Conservation (phyloP, 2,888 invertebrate species). For the Acronicta alni region DNA sequence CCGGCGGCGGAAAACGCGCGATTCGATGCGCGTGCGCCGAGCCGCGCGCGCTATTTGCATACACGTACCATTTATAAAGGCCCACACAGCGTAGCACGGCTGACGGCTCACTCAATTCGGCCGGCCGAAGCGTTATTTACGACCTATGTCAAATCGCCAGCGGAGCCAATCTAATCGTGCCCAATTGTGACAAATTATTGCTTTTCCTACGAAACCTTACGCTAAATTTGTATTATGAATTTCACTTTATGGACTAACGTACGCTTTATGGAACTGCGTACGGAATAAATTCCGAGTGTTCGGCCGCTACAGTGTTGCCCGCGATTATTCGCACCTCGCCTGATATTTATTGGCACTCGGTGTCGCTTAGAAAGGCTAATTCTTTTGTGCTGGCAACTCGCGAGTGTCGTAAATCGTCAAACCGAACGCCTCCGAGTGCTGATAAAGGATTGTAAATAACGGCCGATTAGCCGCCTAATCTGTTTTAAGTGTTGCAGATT, state of each 20-base stretch:
- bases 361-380: constrained; percentile 84
- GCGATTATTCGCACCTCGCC: constrained; percentile 80
- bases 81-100: constrained; percentile 58
- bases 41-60: constrained; percentile 80
- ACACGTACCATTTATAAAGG: constrained; percentile 70
- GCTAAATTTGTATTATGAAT: constrained; percentile 82
- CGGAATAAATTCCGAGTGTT: constrained; percentile 65
- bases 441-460: constrained; percentile 87
- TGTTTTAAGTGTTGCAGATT: constrained; percentile 76
- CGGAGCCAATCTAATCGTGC: constrained; percentile 87
- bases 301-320: constrained; percentile 80
- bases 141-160: constrained; percentile 87
- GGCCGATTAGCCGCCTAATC: constrained; percentile 80
- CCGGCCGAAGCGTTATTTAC: constrained; percentile 83
- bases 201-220: constrained; percentile 87
- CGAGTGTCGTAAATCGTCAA: constrained; percentile 79
- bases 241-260: constrained; percentile 74
- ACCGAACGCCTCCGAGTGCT: constrained; percentile 74
- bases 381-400: constrained; percentile 79
- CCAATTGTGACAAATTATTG: constrained; percentile 89
- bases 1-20: constrained; percentile 84
- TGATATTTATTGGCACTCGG: constrained; percentile 85
- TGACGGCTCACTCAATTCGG: constrained; percentile 74
- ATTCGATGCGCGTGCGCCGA: constrained; percentile 87
- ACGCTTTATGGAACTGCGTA: constrained; percentile 72